Percentiles rank a stretch among this genome's conserved stretches.
These are phyloP conservation scores for Aeoliscus strigatus DNA, from an alignment of 2,797 vertebrate species.

Conservation along the genomic window DNA sequence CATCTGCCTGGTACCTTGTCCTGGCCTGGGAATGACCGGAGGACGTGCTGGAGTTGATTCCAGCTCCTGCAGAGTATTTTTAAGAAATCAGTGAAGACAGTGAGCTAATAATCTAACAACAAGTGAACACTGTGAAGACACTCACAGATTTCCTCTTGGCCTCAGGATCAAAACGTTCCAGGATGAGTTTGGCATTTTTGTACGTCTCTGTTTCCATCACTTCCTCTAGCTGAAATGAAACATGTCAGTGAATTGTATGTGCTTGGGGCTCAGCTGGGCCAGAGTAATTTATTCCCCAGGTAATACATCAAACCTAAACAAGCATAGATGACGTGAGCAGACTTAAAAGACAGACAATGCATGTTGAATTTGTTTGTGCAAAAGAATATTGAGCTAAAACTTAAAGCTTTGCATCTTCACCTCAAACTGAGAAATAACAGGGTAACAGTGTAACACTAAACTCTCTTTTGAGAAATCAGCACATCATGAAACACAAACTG, in stretches of 20 bases:
- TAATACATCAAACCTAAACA: too few relatives aligned
- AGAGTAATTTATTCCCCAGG: neutral
- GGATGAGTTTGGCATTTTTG: constrained; percentile 94
- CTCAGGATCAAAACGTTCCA: constrained; percentile 94
- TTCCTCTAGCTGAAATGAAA: constrained; percentile 85
- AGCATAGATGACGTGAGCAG: too few relatives aligned
- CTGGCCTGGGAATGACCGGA: constrained; percentile 82
- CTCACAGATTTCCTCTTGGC: constrained; percentile 86
- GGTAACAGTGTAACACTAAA: too few relatives aligned
- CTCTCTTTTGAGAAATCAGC: neutral
- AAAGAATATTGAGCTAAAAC: too few relatives aligned
- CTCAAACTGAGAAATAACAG: too few relatives aligned
- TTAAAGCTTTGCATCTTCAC: too few relatives aligned
- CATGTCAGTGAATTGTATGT: constrained; percentile 7
- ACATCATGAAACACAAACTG: neutral
- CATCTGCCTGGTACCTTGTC: constrained; percentile 82
- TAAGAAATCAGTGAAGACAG: constrained; percentile 16
- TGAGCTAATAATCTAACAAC: neutral
- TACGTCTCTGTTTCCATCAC: constrained; percentile 98
- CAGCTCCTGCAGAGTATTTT: constrained; percentile 79
- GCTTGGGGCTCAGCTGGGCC: neutral
- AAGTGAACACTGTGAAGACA: constrained; percentile 4
- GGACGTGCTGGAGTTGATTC: constrained; percentile 81
- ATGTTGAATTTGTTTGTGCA: too few relatives aligned
- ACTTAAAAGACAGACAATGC: too few relatives aligned